Evolutionary conservation across 2,888 invertebrate genomes (phyloP).

Genomic region (Onchidella celtica): DNA sequence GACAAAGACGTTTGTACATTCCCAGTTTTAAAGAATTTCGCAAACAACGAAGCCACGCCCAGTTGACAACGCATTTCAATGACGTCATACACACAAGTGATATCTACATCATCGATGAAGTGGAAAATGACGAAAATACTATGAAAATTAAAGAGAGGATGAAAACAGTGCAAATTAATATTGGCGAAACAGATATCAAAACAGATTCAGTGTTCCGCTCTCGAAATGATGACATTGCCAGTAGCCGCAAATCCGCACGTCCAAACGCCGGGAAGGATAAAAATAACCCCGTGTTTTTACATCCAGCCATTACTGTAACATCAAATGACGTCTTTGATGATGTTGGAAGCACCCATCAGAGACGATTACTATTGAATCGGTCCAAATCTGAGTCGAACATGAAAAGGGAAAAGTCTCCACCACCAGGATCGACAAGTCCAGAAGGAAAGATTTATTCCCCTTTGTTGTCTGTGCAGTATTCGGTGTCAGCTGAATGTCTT

Average conservation of each 20-base stretch:
- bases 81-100: not conserved
- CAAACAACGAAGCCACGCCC: not conserved
- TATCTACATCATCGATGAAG: constrained; percentile 29
- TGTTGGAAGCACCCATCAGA: not conserved
- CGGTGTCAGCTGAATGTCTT: not conserved
- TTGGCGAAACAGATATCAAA: too few relatives aligned
- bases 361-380: not conserved
- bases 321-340: not conserved
- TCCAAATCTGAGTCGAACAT: constrained; percentile 1
- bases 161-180: not conserved
- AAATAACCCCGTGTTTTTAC: not conserved
- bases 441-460: not conserved
- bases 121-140: not conserved
- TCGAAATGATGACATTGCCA: not conserved
- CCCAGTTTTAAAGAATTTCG: constrained; percentile 23
- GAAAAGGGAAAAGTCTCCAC: not conserved
- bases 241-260: not conserved
- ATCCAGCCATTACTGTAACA: constrained; percentile 18
- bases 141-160: too few relatives aligned
- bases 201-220: not conserved
- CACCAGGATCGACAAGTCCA: not conserved
- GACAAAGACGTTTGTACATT: constrained; percentile 14
- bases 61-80: not conserved
- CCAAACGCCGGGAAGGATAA: not conserved
- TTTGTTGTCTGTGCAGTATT: not conserved